phyloP scores from a whole-genome alignment of 1,140 invertebrate genomes.

The Oryctes rhinoceros region DNA sequence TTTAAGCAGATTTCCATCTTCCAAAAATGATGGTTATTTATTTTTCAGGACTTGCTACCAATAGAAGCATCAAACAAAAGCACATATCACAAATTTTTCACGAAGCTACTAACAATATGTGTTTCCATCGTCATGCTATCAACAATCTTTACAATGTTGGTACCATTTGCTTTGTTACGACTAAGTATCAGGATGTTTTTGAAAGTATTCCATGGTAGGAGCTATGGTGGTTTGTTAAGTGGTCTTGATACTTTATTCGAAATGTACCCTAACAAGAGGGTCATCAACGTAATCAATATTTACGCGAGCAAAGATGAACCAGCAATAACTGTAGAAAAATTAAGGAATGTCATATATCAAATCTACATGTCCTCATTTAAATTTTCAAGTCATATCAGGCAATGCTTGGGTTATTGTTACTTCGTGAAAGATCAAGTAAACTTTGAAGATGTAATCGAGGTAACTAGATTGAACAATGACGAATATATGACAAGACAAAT shows the following conservation, averaged over 20 bases:
- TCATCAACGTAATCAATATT: slow-evolving; percentile 8
- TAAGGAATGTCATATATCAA: neutral
- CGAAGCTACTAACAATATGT: neutral
- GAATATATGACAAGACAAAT: neutral
- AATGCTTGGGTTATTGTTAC: slow-evolving; percentile 5
- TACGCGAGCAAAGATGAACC: slow-evolving; percentile 7
- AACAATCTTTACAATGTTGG: neutral
- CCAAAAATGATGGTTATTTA: neutral
- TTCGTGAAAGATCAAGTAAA: slow-evolving; percentile 13
- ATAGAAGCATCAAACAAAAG: neutral
- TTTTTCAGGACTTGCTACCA: neutral
- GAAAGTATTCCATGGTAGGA: neutral
- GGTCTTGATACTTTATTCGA: slow-evolving; percentile 4
- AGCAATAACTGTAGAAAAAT: neutral
- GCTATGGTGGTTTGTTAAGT: neutral
- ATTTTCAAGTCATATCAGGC: neutral
- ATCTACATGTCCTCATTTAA: neutral
- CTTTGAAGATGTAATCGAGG: neutral
- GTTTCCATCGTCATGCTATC: neutral
- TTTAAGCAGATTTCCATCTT: too few species aligned
- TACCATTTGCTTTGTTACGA: neutral
- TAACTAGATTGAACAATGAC: neutral
- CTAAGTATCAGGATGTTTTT: neutral
- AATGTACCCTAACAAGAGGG: neutral
- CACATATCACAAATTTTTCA: neutral